Percentiles rank a stretch among this genome's conserved stretches.
These are phyloP conservation scores for Cantharis rustica DNA, from an alignment of 2,888 invertebrate genomes.

Conservation along the genomic window DNA sequence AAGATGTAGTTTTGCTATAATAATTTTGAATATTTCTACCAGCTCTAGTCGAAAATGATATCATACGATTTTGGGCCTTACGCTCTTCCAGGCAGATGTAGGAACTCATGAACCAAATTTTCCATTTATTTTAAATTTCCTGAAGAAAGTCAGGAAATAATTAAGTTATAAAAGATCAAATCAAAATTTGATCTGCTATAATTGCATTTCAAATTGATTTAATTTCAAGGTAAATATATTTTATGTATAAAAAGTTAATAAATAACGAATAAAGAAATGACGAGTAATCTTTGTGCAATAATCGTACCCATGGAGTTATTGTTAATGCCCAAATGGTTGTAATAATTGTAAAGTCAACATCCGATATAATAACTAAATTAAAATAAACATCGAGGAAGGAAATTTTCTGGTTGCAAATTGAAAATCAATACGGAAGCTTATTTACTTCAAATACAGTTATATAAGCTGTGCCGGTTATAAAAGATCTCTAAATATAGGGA, in stretches of 20 bases:
- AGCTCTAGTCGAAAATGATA: background rate
- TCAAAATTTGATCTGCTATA: background rate
- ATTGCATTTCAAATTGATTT: background rate
- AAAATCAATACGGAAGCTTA: slow-evolving; percentile 15
- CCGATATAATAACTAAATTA: slow-evolving; percentile 5
- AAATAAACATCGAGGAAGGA: slow-evolving; percentile 12
- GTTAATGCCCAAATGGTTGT: background rate
- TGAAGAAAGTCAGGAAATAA: background rate
- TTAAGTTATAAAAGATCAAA: background rate
- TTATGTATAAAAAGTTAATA: background rate
- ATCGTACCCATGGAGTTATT: background rate
- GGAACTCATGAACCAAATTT: background rate
- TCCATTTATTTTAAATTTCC: background rate
- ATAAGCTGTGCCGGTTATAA: slow-evolving; percentile 10
- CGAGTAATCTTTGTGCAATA: background rate
- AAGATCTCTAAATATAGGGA: slow-evolving; percentile 14
- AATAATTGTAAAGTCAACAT: slow-evolving; percentile 5
- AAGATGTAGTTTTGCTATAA: background rate
- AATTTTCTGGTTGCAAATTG: slow-evolving; percentile 12
- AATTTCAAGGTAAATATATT: background rate
- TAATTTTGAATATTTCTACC: background rate
- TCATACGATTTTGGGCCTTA: background rate
- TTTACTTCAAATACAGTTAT: slow-evolving; percentile 19
- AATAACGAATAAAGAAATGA: background rate
- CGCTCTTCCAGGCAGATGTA: background rate